These are phyloP conservation scores for Andrena cerasifolii DNA, from an alignment of 1,140 invertebrate species.

Conservation along the genomic window DNA sequence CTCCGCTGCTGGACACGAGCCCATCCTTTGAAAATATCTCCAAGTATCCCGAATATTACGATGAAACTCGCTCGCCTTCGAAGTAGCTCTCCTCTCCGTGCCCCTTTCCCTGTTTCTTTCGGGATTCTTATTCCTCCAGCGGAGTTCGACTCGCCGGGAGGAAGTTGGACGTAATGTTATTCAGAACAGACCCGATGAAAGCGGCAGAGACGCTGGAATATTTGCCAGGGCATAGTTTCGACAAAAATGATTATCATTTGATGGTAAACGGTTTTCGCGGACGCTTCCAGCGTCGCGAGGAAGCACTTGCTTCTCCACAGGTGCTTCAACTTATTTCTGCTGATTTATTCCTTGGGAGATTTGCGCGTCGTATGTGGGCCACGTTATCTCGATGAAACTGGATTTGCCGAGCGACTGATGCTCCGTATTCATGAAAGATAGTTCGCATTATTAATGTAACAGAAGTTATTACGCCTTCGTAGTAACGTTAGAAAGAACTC, in stretches of 20 bases:
- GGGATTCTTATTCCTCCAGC: constrained; percentile 53
- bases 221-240: not conserved
- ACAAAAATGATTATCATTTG: not conserved
- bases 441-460: no score
- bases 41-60: constrained; percentile 70
- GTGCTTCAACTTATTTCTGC: no score
- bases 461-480: no score
- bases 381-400: no score
- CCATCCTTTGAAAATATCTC: constrained; percentile 72
- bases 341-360: not conserved
- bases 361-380: no score
- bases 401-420: no score
- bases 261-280: not conserved
- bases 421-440: no score
- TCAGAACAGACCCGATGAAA: constrained; percentile 33
- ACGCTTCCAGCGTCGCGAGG: no score
- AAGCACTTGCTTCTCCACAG: no score
- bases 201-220: not conserved
- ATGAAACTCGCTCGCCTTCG: constrained; percentile 54
- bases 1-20: constrained; percentile 68
- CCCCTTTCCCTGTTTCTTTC: constrained; percentile 26
- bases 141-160: constrained; percentile 29
- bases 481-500: no score
- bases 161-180: constrained; percentile 38
- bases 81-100: constrained; percentile 24